These are phyloP conservation scores for Pogonocherus hispidulus DNA, from an alignment of 2,888 invertebrate species.

Conservation along the genomic window DNA sequence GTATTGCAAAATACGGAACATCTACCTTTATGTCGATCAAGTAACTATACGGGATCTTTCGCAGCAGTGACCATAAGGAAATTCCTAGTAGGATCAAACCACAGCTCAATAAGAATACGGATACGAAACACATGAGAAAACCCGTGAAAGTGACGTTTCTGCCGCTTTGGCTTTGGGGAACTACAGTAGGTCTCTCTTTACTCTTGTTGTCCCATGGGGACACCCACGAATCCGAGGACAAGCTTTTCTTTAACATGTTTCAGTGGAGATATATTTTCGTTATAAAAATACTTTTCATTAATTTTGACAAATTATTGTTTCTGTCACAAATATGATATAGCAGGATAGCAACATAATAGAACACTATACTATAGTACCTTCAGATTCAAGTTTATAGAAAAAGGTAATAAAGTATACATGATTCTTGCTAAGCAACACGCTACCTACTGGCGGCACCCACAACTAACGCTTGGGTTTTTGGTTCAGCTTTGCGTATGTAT, in stretches of 20 bases:
- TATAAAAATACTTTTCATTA: too few species aligned
- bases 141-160: constrained; percentile 32
- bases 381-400: too few species aligned
- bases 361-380: too few species aligned
- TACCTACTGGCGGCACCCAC: too few species aligned
- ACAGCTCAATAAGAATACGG: constrained; percentile 41
- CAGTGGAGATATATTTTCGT: not conserved
- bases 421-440: too few species aligned
- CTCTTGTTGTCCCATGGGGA: constrained; percentile 37
- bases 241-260: constrained; percentile 10
- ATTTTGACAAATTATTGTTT: too few species aligned
- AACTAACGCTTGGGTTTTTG: too few species aligned
- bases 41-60: constrained; percentile 35
- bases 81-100: constrained; percentile 40
- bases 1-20: constrained; percentile 43
- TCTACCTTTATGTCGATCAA: constrained; percentile 42
- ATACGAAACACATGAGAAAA: constrained; percentile 41
- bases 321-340: too few species aligned
- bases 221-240: constrained; percentile 42
- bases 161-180: constrained; percentile 38
- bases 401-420: too few species aligned
- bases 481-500: too few species aligned
- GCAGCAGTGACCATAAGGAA: constrained; percentile 42
- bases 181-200: constrained; percentile 21
- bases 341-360: too few species aligned